Evolutionary conservation across 2,888 invertebrate species (phyloP), one percentile per base, ranked within the genome.

Genomic region (Limulus polyphemus): DNA sequence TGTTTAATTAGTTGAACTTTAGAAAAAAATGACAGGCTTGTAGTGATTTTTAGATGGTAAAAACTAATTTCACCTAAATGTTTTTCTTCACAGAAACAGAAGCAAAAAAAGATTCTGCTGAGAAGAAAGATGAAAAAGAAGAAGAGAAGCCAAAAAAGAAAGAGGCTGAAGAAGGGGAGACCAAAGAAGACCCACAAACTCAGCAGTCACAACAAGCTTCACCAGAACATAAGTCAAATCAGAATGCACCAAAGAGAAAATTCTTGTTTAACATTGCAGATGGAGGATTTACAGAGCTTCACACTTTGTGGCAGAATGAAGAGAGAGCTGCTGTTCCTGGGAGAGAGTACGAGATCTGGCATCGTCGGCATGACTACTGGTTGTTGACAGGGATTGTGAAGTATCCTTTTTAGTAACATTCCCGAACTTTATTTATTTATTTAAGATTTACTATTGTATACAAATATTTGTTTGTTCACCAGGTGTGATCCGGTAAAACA

Each of bases 241-340:
- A 32, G 32, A 32, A 32, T 32, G 32, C 32, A 32, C 32, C 32
- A 32, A 32, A 32, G 32, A 32, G 32, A 69, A 89, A 91, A 77
- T 99, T 99, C 76, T 98, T 98, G 97, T 99, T 99, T 78, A 98
- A 98, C 75, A 98, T 94, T 72, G 95, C 97, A 47, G 99, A 99
- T 75, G 99, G 99, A 16, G 99, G 99, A 2, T 99, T 99, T 78
- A 99, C 99, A 0, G 99, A 99, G 75, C 79, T 97, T 12, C 99
- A 99, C 76, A 97, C 98, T 0, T 80, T 99, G 57, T 99, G 99
- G 99, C 80, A 94, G 66, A 99, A 99, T 77, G 99, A 99, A 77
- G 99, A 99, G 76, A 81, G 84, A 67, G 98, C 97, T 0, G 95
- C 99, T 0, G 89, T 91, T 50, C 93, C 94, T 0, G 91, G 92